phyloP scores from a whole-genome alignment of 2,113 vertebrate species.

The Myiagra hebetior region DNA sequence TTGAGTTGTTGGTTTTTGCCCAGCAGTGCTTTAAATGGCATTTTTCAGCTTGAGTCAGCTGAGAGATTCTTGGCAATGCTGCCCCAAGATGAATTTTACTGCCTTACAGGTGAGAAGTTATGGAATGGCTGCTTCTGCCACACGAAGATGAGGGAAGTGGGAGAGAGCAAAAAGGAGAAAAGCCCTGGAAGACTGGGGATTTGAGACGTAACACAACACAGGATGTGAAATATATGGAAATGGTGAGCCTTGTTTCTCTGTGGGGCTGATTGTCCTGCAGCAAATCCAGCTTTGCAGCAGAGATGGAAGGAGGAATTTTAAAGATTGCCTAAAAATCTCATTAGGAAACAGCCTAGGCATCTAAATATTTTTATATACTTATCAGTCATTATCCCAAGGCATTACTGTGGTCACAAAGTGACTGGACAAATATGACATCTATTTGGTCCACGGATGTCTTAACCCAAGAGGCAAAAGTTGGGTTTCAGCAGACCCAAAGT shows the following conservation, averaged over 20 bases:
- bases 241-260: neutral
- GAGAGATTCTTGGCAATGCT: neutral
- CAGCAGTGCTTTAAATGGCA: neutral
- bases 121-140: neutral
- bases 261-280: fast-evolving
- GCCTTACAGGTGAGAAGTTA: neutral
- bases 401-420: neutral
- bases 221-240: neutral
- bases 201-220: neutral
- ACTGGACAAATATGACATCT: neutral
- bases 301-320: neutral
- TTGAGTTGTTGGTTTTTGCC: fast-evolving
- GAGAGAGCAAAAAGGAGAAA: neutral
- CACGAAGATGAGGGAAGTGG: neutral
- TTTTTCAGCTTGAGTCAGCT: neutral
- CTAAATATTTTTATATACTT: neutral
- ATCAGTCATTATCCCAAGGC: neutral
- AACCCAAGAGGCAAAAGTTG: neutral
- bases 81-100: neutral
- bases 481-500: neutral
- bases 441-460: neutral
- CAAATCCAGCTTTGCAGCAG: fast-evolving
- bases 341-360: neutral
- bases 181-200: neutral
- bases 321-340: neutral